Conservation (phyloP, 2,113 vertebrate genomes). For the Corvus moneduloides region DNA sequence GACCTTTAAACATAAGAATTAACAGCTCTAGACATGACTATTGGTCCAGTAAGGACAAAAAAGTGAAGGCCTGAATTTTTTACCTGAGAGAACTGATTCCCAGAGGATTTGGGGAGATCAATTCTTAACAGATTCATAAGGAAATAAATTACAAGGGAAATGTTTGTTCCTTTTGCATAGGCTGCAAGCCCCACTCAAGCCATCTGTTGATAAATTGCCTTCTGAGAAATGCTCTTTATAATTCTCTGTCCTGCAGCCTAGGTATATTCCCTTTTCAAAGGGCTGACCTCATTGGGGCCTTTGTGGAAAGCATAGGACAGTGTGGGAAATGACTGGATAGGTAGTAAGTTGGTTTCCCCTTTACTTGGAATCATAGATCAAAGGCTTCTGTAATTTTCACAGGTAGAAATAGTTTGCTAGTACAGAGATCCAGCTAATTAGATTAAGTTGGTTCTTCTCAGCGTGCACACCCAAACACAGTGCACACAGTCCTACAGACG, state of each 20-base stretch:
- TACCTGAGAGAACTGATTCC: not conserved
- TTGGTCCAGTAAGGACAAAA: not conserved
- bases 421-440: not conserved
- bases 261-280: not conserved
- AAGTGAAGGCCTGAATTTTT: not conserved
- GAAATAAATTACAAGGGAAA: not conserved
- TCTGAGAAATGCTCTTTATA: not conserved
- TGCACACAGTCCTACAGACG: rapidly evolving
- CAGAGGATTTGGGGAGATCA: not conserved
- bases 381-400: not conserved
- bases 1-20: not conserved
- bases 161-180: not conserved
- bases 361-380: not conserved
- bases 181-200: not conserved
- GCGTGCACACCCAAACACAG: not conserved
- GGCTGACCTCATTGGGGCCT: rapidly evolving
- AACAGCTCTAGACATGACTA: not conserved
- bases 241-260: not conserved
- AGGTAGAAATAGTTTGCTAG: not conserved
- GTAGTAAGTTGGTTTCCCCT: not conserved
- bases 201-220: not conserved
- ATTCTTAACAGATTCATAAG: not conserved
- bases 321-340: not conserved
- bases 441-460: not conserved
- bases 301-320: not conserved